Evolutionary conservation across 2,888 invertebrate genomes (phyloP), one percentile per base, ranked within the genome.

Genomic region (Perizoma flavofasciatum): DNA sequence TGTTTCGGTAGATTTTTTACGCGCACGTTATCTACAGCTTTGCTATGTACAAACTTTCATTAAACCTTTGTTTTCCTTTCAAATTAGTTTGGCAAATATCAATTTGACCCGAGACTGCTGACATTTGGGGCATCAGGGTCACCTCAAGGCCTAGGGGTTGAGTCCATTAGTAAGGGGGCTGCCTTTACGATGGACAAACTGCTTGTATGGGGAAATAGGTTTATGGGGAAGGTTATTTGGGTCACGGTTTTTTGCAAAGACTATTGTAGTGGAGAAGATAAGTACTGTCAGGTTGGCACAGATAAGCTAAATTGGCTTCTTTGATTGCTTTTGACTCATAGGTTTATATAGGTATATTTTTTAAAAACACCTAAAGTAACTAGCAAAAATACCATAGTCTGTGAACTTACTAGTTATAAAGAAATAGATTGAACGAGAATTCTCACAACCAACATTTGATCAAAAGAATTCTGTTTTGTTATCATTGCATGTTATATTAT

Each of bases 101-200:
- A 73, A 73, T 73, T 67, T 66, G 50, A 64, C 58, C 68, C 69
- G 69, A 47, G 66, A 70, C 62, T 45, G 66, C 77, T 81, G 82
- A 79, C 81, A 85, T 86, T 85, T 82, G 72, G 62, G 59, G 70
- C 73, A 81, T 79, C 72, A 81, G 78, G 85, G 83, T 81, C 82
- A 76, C 65, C 61, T 69, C 74, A 75, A 77, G 75, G 78, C 81
- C 71, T 63, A 67, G 70, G 75, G 75, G 78, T 74, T 72, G 71
- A 55, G 45, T 39, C 73, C 74, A 80, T 82, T 80, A 79, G 85
- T 82, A 82, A 82, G 70, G 77, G 77, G 85, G 82, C 67, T 77
- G 75, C 61, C 68, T 86, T 86, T 85, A 88, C 79, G 78, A 73
- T 77, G 70, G 75, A 75, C 77, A 65, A 70, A 67, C 69, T 65